Base-by-base conservation (phyloP, 2,797 vertebrate species). In the Fratercula arctica region DNA sequence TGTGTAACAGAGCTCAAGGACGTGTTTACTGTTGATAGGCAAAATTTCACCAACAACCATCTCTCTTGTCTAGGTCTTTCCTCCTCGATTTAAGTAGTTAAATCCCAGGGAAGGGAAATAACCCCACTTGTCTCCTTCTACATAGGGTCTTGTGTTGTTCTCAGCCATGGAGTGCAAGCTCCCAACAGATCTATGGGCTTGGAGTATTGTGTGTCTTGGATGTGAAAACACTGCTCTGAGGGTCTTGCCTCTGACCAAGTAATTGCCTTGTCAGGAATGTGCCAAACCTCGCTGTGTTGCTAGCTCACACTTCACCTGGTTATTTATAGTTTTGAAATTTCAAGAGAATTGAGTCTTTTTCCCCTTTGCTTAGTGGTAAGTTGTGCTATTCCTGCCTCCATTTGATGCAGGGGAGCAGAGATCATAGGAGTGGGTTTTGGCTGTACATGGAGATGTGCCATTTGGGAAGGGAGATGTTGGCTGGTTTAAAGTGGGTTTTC, bases 1-100 rank as follows among this genome's bases (percentile, higher is more conserved):
- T 41, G 25, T 66, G 82, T 67, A 61, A 92, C 77, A 76, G 90
- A 86, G 96, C 84, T 95, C 95, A 96, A 96, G 95, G 96, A 56
- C 68, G 0, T 60, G 57, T 92, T 96, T 90, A 51, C 89, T 92
- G 45, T 73, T 48, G 85, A 83, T 67, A 95, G 89, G 85, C 92
- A 85, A 74, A 93, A 84, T 91, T 66, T 87, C 94, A 69, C 73
- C 78, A 81, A 68, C 54, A 66, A 68, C 43, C 70, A 63, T 92
- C 64, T 84, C 68, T 17, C 85, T 92, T 66, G 33, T 75, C 54
- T 63, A 26, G 50, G 23, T 73, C 94, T 91, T 92, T 81, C 69
- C 69, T 91, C 78, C 57, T 89, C 11, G 8, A 43, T 64, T 78
- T 45, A 75, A 74, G 46, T 79, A 43, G 28, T 84, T 83, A 81